These are phyloP conservation scores for Plectropomus leopardus DNA, from an alignment of 2,113 vertebrate genomes.

Conservation along the genomic window DNA sequence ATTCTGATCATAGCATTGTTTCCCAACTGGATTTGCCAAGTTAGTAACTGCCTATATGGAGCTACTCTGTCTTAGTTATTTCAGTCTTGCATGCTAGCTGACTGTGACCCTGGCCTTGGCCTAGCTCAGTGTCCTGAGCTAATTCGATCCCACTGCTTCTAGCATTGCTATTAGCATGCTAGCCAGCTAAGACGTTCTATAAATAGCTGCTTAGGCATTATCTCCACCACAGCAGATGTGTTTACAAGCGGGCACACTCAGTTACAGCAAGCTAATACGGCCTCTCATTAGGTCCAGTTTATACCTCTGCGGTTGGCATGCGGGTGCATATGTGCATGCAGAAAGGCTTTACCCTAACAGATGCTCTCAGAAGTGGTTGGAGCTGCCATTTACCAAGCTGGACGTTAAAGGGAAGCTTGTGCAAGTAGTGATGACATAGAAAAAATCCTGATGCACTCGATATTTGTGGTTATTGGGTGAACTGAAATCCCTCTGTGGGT, in stretches of 20 bases:
- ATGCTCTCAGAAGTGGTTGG: slow-evolving; percentile 1
- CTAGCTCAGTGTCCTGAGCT: slow-evolving; percentile 60
- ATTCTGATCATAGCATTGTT: neutral
- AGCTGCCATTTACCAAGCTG: neutral
- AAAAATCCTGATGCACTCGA: neutral
- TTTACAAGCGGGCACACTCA: slow-evolving; percentile 59
- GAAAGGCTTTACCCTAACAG: slow-evolving; percentile 25
- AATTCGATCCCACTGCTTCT: slow-evolving; percentile 67
- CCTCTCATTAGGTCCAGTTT: slow-evolving; percentile 30
- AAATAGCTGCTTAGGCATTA: slow-evolving; percentile 73
- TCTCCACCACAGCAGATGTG: slow-evolving; percentile 76
- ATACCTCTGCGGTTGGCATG: slow-evolving; percentile 37
- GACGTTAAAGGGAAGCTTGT: neutral
- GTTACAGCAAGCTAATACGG: slow-evolving; percentile 39
- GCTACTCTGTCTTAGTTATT: neutral
- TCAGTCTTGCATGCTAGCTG: slow-evolving; percentile 19
- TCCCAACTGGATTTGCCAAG: slow-evolving; percentile 6
- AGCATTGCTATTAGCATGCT: slow-evolving; percentile 61
- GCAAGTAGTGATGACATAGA: neutral
- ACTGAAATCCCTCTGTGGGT: neutral
- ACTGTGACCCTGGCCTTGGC: slow-evolving; percentile 47
- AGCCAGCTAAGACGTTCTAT: slow-evolving; percentile 69
- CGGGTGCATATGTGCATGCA: neutral
- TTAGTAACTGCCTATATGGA: neutral
- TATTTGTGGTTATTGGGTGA: neutral